Base-by-base conservation (phyloP, 2,888 invertebrate species). In the Malachius bipustulatus region DNA sequence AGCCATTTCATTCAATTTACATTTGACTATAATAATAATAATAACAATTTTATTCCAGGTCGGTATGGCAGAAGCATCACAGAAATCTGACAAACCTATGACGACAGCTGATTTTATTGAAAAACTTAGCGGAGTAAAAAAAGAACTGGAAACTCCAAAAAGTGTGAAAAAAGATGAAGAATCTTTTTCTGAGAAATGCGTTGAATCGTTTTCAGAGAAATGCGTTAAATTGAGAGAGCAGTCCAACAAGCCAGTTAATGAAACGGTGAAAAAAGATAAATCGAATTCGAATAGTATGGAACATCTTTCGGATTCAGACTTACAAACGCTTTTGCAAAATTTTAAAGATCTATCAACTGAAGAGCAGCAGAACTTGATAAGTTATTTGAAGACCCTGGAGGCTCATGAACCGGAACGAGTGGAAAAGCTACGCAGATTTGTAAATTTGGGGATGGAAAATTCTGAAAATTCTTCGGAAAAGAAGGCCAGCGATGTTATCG, bases 291-390 rank as follows among this genome's bases (percentile, higher is more conserved):
- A 35, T 31, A 47, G 47, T 35, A 77, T 83, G 73, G 83, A 83
- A 46, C 77, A 76, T 8, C 63, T 88, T 4, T 82, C 83, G 0
- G 84, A 88, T 55, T 75, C 78, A 0, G 87, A 88, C 50, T 58
- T 88, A 30, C 82, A 85, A 54, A 78, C 82, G 0, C 60, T 87
- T 2, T 56, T 88, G 36, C 82, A 83, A 56, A 87, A 85, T 54
- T 82, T 81, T 47, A 83, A 82, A 55, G 82, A 84, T 49, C 59
- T 88, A 9, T 79, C 79, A 0, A 73, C 75, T 0, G 82, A 84
- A 43, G 87, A 88, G 55, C 87, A 88, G 51, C 81, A 83, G 54
- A 79, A 81, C 47, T 67, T 88, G 3, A 85, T 88, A 16, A 77
- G 76, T 1, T 85, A 85, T 54, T 57, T 88, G 39, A 84, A 84